Evolutionary conservation across 1,140 invertebrate genomes (phyloP), one percentile per base, ranked within the genome.

Genomic region (Brachystomella parvula): DNA sequence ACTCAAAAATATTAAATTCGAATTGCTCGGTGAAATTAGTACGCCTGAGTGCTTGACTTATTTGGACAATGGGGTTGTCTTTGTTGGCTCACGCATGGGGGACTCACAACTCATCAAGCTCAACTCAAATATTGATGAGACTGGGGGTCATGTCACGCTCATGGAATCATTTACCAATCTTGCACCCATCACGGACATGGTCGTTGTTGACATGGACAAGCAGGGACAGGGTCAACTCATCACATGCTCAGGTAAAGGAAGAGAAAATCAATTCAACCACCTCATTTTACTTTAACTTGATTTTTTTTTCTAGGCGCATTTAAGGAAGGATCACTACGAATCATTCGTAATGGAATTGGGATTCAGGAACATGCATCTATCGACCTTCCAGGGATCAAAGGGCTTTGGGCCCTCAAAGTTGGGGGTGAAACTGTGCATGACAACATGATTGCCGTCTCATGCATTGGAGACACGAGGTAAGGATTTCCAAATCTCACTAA

Each of bases 11-110:
- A 82, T 98, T 3, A 96, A 96, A 81, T 89, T 96, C 15, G 94
- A 96, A 80, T 79, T 94, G 1, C 79, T 97, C 24, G 86, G 87
- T 44, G 90, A 98, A 81, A 96, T 96, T 39, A 94, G 92, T 19
- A 96, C 97, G 70, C 94, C 96, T 2, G 95, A 98, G 79, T 96
- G 93, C 76, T 89, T 99, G 76, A 97, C 94, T n/a, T 99, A 99
- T 76, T 81, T 99, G 57, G 96, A 99, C 77, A 99, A 99, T 81
- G 94, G 94, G 47, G 96, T 99, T 29, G 87, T 99, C 58, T 99
- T 96, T 78, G 87, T 99, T 73, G 96, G 96, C 0, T 98, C 95
- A 0, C 85, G 94, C 26, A 81, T 99, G 28, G 96, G 96, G 0
- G 96, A 99, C 79, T 97, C 94, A 0, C 96, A 98, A 69, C 80